Percentiles rank a stretch among this genome's conserved stretches.
These are phyloP conservation scores for Drosophila guanche DNA, from an alignment of 1,140 invertebrate species.

Conservation along the genomic window DNA sequence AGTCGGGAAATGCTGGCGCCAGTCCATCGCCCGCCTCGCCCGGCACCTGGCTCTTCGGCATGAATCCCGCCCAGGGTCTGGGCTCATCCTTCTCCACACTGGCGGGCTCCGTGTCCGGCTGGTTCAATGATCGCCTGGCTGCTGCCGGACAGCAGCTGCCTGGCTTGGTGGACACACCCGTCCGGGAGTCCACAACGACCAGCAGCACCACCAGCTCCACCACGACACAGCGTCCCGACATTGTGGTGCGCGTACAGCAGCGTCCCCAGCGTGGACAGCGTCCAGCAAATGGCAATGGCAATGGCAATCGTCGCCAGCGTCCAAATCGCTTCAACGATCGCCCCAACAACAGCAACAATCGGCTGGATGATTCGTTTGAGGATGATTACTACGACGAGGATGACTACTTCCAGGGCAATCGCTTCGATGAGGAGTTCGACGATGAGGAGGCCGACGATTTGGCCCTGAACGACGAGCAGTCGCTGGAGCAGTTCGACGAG, in stretches of 20 bases:
- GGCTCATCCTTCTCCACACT: constrained; percentile 69
- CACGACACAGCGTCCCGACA: constrained; percentile 67
- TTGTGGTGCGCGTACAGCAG: constrained; percentile 73
- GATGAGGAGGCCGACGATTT: constrained; percentile 50
- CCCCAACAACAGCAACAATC: constrained; percentile 46
- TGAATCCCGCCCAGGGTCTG: constrained; percentile 71
- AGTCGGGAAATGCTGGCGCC: constrained; percentile 31
- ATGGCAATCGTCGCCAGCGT: constrained; percentile 22
- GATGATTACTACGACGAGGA: constrained; percentile 66
- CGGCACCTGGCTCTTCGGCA: constrained; percentile 69
- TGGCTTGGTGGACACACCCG: constrained; percentile 65
- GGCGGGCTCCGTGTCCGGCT: constrained; percentile 75
- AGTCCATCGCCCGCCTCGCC: constrained; percentile 23
- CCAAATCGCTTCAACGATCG: constrained; percentile 38
- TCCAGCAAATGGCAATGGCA: constrained; percentile 26
- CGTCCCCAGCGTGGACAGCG: constrained; percentile 48
- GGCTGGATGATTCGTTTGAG: constrained; percentile 59
- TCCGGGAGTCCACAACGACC: constrained; percentile 45
- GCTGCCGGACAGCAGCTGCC: constrained; percentile 64
- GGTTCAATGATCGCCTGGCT: constrained; percentile 77
- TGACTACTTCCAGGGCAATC: constrained; percentile 63
- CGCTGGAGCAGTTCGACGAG: constrained; percentile 39
- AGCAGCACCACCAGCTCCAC: constrained; percentile 42
- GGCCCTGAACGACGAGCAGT: constrained; percentile 11
- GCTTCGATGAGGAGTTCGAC: constrained; percentile 65